phyloP scores from a whole-genome alignment of 1,140 invertebrate genomes.

The silkworm (Bombyx mori) region DNA sequence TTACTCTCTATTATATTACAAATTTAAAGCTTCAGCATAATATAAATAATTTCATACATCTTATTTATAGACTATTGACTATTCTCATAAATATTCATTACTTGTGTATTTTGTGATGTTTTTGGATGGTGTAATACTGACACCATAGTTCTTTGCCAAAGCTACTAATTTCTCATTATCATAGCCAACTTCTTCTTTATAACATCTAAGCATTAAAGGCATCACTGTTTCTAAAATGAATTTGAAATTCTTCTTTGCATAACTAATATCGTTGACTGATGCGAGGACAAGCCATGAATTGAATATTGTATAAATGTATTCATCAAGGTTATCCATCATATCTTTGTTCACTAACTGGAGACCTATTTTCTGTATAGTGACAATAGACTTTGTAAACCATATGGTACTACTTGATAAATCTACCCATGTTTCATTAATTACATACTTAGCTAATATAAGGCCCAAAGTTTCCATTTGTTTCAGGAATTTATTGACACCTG shows the following conservation, averaged over 20 bases:
- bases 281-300: conserved; percentile 58
- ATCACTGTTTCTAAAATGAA: conserved; percentile 66
- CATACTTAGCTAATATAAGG: conserved; percentile 66
- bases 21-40: conserved; percentile 68
- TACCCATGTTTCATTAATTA: conserved; percentile 70
- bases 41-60: conserved; percentile 57
- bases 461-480: conserved; percentile 67
- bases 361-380: conserved; percentile 64
- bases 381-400: conserved; percentile 67
- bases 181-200: conserved; percentile 64
- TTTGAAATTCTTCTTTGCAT: conserved; percentile 66
- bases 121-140: conserved; percentile 52
- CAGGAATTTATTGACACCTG: conserved; percentile 61
- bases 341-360: conserved; percentile 65
- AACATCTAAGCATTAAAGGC: conserved; percentile 61
- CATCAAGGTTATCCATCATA: conserved; percentile 66
- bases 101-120: conserved; percentile 71
- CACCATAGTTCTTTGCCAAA: conserved; percentile 65
- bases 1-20: conserved; percentile 64
- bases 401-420: conserved; percentile 69
- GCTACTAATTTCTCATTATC: conserved; percentile 63
- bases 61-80: conserved; percentile 27
- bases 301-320: conserved; percentile 63
- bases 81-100: conserved; percentile 70
- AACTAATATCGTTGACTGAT: conserved; percentile 56